Evolutionary conservation across 2,797 vertebrate genomes (phyloP).

Genomic region (Microhierax caerulescens): DNA sequence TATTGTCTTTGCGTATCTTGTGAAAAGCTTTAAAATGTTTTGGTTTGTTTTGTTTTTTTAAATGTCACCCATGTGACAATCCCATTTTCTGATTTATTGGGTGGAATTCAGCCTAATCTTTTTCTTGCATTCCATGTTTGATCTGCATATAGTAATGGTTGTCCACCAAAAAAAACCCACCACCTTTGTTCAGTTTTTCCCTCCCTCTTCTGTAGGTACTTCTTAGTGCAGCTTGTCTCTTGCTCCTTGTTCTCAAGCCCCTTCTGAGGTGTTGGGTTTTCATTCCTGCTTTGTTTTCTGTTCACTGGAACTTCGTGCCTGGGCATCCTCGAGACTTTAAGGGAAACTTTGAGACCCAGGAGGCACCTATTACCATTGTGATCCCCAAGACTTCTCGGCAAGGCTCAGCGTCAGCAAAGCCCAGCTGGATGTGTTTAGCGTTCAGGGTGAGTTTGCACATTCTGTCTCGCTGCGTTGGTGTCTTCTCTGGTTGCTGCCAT

Average conservation of each 20-base stretch:
- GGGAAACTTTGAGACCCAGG: background rate
- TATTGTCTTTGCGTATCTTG: background rate
- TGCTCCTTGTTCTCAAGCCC: background rate
- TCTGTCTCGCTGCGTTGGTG: rapidly evolving
- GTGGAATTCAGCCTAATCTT: background rate
- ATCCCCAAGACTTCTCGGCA: background rate
- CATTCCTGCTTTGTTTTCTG: background rate
- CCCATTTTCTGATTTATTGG: background rate
- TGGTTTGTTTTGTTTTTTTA: background rate
- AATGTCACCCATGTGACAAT: background rate
- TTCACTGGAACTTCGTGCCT: rapidly evolving
- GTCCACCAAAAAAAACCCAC: background rate
- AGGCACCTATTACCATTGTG: rapidly evolving
- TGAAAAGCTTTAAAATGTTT: background rate
- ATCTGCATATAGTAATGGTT: background rate
- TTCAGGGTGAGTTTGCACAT: background rate
- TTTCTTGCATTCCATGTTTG: background rate
- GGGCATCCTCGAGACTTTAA: background rate
- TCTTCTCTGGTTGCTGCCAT: background rate
- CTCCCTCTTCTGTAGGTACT: background rate
- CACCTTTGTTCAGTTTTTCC: background rate
- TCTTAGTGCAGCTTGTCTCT: background rate
- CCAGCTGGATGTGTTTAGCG: background rate
- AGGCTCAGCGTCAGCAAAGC: background rate
- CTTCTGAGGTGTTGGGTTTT: background rate